phyloP scores from a whole-genome alignment of 1,140 invertebrate species.

The Chrysomallon squamiferum region DNA sequence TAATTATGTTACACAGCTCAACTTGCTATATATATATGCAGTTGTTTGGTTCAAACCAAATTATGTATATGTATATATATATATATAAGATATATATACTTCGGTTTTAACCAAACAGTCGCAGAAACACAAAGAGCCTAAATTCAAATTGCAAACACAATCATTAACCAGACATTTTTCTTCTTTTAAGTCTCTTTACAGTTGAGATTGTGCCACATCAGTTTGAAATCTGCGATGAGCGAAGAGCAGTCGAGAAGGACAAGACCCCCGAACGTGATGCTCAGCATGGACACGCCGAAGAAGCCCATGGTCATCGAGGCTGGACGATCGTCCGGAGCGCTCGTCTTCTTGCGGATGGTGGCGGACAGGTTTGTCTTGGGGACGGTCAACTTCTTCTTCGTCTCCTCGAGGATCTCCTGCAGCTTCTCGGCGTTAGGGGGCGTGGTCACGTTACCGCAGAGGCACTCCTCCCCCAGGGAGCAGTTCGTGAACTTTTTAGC shows the following conservation, averaged over 20 bases:
- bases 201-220: not conserved
- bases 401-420: slow-evolving; percentile 9
- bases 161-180: too few species aligned
- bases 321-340: slow-evolving; percentile 16
- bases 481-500: slow-evolving; percentile 5
- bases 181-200: too few species aligned
- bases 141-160: too few species aligned
- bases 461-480: not conserved
- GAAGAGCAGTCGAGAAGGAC: slow-evolving; percentile 9
- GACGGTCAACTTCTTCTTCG: slow-evolving; percentile 15
- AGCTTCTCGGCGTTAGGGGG: slow-evolving; percentile 5
- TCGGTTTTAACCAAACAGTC: too few species aligned
- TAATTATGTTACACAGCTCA: too few species aligned
- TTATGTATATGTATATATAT: too few species aligned
- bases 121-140: too few species aligned
- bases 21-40: too few species aligned
- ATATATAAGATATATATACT: too few species aligned
- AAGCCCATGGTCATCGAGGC: slow-evolving; percentile 11
- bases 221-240: not conserved
- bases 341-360: slow-evolving; percentile 18
- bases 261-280: slow-evolving; percentile 15
- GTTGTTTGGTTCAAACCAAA: too few species aligned
- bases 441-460: slow-evolving; percentile 6
- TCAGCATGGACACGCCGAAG: slow-evolving; percentile 9
- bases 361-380: slow-evolving; percentile 13